Evolutionary conservation across 1,140 invertebrate species (phyloP), one percentile per base, ranked within the genome.

Genomic region (Orchesella cincta): DNA sequence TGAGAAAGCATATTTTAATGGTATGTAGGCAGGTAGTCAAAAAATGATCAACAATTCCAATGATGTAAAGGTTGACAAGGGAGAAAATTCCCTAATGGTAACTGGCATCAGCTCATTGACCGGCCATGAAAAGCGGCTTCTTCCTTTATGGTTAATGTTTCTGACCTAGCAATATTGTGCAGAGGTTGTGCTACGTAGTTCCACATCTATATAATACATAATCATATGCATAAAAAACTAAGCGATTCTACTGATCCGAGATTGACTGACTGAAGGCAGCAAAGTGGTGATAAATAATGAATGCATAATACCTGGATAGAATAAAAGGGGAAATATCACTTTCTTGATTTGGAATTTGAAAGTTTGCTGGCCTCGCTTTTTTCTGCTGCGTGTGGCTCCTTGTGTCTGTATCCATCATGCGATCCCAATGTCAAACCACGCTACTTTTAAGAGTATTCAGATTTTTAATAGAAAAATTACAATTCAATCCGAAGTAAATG

Each of bases 151-250:
- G 52, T 57, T 26, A 57, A 46, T 23, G 52, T 57, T 57, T 26
- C 52, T 57, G 52, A 57, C 52, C 52, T 57, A 57, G 52, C 52
- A 57, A 57, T n/a, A n/a, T n/a, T n/a, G n/a, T n/a, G n/a, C n/a
- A 46, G 8, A 12, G 20, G 20, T 12, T 46, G 39, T 20, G 39
- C 8, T 8, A 20, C 8, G 39, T 20, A 46, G 8, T 20, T 12
- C 39, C 8, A 46, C 39, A 8, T 46, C 20, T 46, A 20, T 20
- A 46, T 46, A 20, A 46, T 46, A 20, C 39, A 46, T 46, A 12
- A 8, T 12, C 20, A 20, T 20, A 46, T 46, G 8, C 39, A 46
- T 46, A 46, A 20, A 46, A 46, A 12, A 46, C 20, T 46, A 20
- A 8, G 20, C 39, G 8, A 20, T 46, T 8, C 39, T 46, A 46